Conservation (phyloP, 2,888 invertebrate genomes). For the Gasteruption jaculator region DNA sequence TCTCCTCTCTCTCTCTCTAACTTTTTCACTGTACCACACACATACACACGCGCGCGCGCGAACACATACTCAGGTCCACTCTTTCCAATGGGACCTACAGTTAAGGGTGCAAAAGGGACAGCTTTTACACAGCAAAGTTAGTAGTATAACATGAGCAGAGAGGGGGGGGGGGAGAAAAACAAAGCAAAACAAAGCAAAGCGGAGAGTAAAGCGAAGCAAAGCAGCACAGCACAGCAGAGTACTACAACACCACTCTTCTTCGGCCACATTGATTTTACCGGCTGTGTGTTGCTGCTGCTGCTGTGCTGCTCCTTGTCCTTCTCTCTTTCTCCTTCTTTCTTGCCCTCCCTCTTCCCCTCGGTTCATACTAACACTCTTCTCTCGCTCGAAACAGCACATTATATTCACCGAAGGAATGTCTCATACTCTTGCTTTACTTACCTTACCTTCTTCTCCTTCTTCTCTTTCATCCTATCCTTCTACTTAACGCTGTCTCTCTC, state of each 20-base stretch:
- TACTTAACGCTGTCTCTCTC: constrained; percentile 24
- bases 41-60: too few species aligned
- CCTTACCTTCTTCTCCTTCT: constrained; percentile 5
- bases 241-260: constrained; percentile 30
- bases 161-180: neutral
- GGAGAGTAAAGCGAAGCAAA: neutral
- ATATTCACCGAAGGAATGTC: constrained; percentile 43
- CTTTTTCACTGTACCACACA: too few species aligned
- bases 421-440: constrained; percentile 27
- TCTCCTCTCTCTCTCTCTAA: constrained; percentile 4
- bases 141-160: constrained; percentile 13
- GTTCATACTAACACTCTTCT: constrained; percentile 28
- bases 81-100: too few species aligned
- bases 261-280: constrained; percentile 52
- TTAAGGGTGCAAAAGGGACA: neutral
- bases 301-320: constrained; percentile 27
- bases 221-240: neutral
- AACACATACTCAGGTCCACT: too few species aligned
- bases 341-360: constrained; percentile 37
- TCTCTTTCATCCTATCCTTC: constrained; percentile 19
- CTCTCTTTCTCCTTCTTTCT: too few species aligned
- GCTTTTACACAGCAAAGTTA: neutral
- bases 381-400: constrained; percentile 9
- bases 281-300: too few species aligned
- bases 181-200: neutral